These are phyloP conservation scores for Balearica regulorum DNA, from an alignment of 2,797 vertebrate genomes.

Conservation along the genomic window DNA sequence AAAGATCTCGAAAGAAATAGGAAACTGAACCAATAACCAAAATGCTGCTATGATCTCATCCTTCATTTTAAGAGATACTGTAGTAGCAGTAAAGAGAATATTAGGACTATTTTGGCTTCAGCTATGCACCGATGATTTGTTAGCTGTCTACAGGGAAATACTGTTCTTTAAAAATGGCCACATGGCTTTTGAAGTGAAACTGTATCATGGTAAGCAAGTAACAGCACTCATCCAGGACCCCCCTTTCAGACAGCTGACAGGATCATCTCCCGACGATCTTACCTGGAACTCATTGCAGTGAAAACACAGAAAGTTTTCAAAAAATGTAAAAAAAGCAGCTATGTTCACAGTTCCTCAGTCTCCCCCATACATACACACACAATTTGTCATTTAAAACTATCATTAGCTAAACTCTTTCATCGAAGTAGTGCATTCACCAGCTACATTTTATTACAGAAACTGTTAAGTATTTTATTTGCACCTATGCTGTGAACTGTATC, in stretches of 20 bases:
- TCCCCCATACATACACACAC: background rate
- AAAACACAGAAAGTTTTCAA: background rate
- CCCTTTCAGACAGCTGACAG: background rate
- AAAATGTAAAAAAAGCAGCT: background rate
- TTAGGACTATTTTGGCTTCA: constrained; percentile 77
- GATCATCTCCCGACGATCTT: background rate
- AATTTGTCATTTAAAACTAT: background rate
- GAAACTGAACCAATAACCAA: constrained; percentile 75
- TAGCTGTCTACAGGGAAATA: constrained; percentile 71
- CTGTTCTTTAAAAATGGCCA: constrained; percentile 61
- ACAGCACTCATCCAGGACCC: constrained; percentile 38
- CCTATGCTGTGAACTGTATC: background rate
- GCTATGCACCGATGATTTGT: constrained; percentile 64
- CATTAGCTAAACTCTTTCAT: background rate
- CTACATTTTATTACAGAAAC: background rate
- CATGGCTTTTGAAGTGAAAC: constrained; percentile 66
- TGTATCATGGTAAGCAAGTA: constrained; percentile 54
- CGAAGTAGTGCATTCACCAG: background rate
- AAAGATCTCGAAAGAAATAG: constrained; percentile 74
- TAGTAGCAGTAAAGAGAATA: constrained; percentile 73
- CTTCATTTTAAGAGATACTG: constrained; percentile 72
- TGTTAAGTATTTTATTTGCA: background rate
- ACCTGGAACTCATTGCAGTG: background rate
- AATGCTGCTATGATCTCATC: constrained; percentile 78
- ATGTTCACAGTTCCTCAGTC: background rate